A percentile compares a stretch with the other conserved stretches of the same genome.
Conservation (phyloP, 2,797 vertebrate genomes). For the Balearica regulorum region DNA sequence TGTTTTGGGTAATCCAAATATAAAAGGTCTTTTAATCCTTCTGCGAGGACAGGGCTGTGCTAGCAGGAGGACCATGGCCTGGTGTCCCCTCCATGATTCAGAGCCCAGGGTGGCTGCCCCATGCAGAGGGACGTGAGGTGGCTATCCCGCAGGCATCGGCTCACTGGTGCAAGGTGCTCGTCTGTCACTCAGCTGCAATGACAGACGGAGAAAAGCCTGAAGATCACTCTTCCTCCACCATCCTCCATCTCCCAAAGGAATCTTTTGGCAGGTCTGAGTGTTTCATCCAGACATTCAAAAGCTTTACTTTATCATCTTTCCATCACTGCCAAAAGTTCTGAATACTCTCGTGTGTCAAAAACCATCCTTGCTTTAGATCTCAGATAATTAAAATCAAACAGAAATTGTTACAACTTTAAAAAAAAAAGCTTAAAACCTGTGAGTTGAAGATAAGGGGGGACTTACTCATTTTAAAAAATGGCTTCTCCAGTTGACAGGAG, state of each 20-base stretch:
- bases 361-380: neutral
- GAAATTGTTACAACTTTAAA: neutral
- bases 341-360: neutral
- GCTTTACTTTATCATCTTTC: neutral
- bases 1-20: neutral
- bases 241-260: neutral
- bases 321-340: neutral
- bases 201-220: neutral
- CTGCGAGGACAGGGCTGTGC: neutral
- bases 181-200: neutral
- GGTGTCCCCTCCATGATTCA: fast-evolving
- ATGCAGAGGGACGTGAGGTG: neutral
- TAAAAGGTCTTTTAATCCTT: neutral
- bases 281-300: neutral
- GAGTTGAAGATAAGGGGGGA: neutral
- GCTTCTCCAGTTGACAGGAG: neutral
- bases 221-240: neutral
- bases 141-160: fast-evolving
- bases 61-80: neutral
- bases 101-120: neutral
- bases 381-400: neutral
- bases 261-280: neutral
- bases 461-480: neutral
- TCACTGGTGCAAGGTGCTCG: neutral
- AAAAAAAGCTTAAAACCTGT: neutral